phyloP scores from a whole-genome alignment of 2,113 vertebrate species.

The Syrrhaptes paradoxus region DNA sequence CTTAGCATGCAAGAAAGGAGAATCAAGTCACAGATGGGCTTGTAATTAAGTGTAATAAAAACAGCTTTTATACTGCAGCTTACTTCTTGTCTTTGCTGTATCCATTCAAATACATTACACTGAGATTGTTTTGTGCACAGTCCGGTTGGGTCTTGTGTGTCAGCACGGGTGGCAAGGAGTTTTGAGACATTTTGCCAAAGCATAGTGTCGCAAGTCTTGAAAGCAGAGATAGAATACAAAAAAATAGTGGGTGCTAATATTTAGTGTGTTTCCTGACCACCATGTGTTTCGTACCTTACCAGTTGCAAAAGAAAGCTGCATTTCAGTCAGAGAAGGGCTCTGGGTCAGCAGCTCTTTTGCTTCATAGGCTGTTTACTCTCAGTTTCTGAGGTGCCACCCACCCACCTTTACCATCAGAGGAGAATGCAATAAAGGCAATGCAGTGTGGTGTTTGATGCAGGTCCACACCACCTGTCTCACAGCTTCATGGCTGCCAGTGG shows the following conservation, averaged over 20 bases:
- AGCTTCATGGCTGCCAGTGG: neutral
- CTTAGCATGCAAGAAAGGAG: neutral
- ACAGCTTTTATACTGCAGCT: neutral
- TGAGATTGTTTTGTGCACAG: neutral
- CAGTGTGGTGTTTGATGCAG: neutral
- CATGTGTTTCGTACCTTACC: fast-evolving
- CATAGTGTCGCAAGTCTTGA: neutral
- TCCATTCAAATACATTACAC: neutral
- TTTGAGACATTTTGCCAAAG: neutral
- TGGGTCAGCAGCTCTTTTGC: neutral
- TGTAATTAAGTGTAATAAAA: neutral
- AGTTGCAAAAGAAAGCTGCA: neutral
- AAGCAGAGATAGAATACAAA: neutral
- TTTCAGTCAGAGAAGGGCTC: neutral
- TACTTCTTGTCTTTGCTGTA: neutral
- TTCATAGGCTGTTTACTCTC: neutral
- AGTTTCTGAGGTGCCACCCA: neutral
- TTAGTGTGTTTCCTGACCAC: neutral
- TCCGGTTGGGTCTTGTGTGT: neutral
- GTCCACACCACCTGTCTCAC: neutral
- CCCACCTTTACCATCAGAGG: neutral
- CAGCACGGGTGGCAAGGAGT: neutral
- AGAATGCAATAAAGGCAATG: neutral
- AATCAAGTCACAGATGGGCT: neutral
- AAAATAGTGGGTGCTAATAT: neutral